A percentile compares a stretch with the other conserved stretches of the same genome.
Conservation (phyloP, 2,888 invertebrate genomes). For the Elegia similella region DNA sequence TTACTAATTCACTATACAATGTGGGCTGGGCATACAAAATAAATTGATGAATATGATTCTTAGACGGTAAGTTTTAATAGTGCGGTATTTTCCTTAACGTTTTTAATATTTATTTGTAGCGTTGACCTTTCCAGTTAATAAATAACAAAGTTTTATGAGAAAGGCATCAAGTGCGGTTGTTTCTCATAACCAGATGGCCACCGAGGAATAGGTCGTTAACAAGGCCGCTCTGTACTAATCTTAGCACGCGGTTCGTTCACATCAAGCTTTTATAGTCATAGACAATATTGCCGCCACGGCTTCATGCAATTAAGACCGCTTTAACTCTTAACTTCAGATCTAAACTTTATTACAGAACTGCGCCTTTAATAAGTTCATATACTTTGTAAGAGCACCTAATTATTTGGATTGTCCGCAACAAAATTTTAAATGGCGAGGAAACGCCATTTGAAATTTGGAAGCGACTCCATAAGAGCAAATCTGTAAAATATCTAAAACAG, state of each 20-base stretch:
- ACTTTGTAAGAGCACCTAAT: neutral
- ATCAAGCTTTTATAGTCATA: constrained; percentile 21
- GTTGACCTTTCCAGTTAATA: constrained; percentile 15
- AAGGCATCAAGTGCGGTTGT: constrained; percentile 38
- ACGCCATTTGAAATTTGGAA: too few species aligned
- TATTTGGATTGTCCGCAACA: neutral
- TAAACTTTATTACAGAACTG: neutral
- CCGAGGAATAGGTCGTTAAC: constrained; percentile 70
- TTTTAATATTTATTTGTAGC: neutral
- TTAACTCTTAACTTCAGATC: neutral
- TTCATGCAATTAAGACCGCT: neutral
- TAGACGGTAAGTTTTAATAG: too few species aligned
- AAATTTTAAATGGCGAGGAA: neutral
- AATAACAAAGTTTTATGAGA: constrained; percentile 43
- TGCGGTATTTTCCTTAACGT: neutral
- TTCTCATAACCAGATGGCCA: constrained; percentile 62
- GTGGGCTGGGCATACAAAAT: neutral
- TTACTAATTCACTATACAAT: neutral
- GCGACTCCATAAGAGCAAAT: neutral
- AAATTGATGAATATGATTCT: neutral
- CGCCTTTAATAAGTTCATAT: neutral
- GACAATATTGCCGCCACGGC: neutral
- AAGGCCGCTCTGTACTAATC: constrained; percentile 30
- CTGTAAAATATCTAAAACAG: constrained; percentile 19
- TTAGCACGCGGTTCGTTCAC: constrained; percentile 27